Conservation (phyloP, 1,140 invertebrate species). For the Calephelis nemesis region DNA sequence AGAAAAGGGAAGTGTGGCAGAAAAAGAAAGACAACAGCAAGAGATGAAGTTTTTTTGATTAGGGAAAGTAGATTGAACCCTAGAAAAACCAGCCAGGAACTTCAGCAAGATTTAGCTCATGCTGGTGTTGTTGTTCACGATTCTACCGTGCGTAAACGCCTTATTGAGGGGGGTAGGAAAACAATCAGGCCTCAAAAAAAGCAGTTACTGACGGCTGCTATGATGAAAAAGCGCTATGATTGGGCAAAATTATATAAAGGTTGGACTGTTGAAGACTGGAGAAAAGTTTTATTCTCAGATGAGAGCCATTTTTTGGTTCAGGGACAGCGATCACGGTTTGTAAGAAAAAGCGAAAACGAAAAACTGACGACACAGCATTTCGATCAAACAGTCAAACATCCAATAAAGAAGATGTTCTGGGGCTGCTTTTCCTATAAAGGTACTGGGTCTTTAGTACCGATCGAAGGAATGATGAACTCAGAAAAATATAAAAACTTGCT, state of each 20-base stretch:
- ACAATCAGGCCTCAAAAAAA: background rate
- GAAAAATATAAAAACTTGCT: background rate
- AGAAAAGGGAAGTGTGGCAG: background rate
- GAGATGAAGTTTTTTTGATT: background rate
- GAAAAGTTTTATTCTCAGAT: background rate
- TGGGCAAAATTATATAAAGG: background rate
- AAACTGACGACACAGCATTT: background rate
- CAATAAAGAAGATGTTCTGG: background rate
- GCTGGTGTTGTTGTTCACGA: background rate
- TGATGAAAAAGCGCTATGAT: background rate
- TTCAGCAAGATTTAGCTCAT: background rate
- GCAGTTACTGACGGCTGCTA: background rate
- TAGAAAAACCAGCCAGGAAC: background rate
- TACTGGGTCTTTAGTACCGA: background rate
- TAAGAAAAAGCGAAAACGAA: constrained; percentile 4
- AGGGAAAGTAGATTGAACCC: background rate
- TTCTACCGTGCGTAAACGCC: background rate
- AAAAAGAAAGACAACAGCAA: too few relatives aligned
- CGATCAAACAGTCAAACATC: background rate
- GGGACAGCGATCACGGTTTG: background rate
- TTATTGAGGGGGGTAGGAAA: background rate
- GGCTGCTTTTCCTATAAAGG: constrained; percentile 5
- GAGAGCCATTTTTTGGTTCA: background rate
- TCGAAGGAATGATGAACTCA: background rate
- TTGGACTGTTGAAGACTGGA: constrained; percentile 3